Base-by-base conservation (phyloP, 2,888 invertebrate species). In the Formica aserva region DNA sequence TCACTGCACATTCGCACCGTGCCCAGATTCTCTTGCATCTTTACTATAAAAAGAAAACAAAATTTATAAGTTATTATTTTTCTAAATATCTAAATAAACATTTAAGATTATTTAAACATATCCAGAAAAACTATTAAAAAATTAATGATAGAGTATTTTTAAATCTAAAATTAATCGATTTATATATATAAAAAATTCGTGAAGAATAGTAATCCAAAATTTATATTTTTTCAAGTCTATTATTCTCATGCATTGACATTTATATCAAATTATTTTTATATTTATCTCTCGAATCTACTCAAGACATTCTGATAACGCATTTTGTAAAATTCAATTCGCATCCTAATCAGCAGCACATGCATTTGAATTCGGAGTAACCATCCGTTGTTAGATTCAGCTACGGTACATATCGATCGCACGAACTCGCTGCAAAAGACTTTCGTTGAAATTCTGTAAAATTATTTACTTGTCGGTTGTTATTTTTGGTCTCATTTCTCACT, bases 1-100 rank as follows among this genome's bases (percentile, higher is more conserved):
- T 86, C 84, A 38, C 18, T 26, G 76, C 80, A 83, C 86, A 87
- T 84, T 55, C 32, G 55, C 45, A 55, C 48, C 6, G 32, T 35
- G 18, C 13, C 13, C 2, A 9, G 11, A 63, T 63, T 63, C 18
- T 35, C 11, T 65, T 5, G 22, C 11, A 38, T 22, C 1, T 63
- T 57, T n/a, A 63, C 3, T 62, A 32, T 32, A 57, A 57, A 57
- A 57, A 26, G 1, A 57, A 8, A 57, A 57, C 1, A 57, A 57
- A 57, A 11, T 57, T 22, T 13, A 32, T n/a, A 11, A 29, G n/a
- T 11, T 63, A 9, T 32, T 62, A n/a, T n/a, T 62, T 62, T 32
- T 18, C 0, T 15, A 18, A 32, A 62, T 11, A 67, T 48, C 18
- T 67, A 9, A 3, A 45, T 26, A 22, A 22, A 22, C 22, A 18